Evolutionary conservation across 2,113 vertebrate species (phyloP).

Genomic region (Podarcis cretensis): DNA sequence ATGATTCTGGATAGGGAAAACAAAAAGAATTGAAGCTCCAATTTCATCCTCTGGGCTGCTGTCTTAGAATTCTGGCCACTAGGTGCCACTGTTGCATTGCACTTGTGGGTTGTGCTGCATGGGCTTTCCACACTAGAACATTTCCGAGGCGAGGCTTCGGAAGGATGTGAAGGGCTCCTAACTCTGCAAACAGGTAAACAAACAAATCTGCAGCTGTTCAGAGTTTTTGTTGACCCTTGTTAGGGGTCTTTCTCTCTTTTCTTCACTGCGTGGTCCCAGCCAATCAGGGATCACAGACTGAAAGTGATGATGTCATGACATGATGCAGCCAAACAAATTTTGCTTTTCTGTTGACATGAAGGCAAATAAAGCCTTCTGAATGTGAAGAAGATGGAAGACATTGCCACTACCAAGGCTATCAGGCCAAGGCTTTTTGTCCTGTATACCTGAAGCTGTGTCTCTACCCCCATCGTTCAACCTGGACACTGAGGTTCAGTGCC

Average conservation of each 20-base stretch:
- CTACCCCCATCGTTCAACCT: accelerated
- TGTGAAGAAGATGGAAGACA: not conserved
- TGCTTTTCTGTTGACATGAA: not conserved
- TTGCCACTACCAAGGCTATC: not conserved
- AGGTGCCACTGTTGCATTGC: conserved; percentile 74
- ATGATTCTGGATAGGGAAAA: not conserved
- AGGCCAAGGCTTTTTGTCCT: not conserved
- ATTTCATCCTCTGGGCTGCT: not conserved
- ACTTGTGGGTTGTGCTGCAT: not conserved
- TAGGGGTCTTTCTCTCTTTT: not conserved
- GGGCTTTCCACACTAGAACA: not conserved
- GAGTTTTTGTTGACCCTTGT: no score
- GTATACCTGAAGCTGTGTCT: no score
- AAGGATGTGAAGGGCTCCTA: not conserved
- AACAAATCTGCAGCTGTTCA: no score
- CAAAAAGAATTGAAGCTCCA: not conserved
- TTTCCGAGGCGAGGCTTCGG: not conserved
- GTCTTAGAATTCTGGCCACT: conserved; percentile 39
- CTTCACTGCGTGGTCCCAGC: not conserved
- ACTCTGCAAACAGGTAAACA: not conserved
- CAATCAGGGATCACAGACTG: not conserved
- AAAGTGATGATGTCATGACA: not conserved
- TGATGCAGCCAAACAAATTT: not conserved
- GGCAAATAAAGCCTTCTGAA: not conserved
- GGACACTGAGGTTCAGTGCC: no score